Base-by-base conservation (phyloP, 2,888 invertebrate species). In the Actias luna region DNA sequence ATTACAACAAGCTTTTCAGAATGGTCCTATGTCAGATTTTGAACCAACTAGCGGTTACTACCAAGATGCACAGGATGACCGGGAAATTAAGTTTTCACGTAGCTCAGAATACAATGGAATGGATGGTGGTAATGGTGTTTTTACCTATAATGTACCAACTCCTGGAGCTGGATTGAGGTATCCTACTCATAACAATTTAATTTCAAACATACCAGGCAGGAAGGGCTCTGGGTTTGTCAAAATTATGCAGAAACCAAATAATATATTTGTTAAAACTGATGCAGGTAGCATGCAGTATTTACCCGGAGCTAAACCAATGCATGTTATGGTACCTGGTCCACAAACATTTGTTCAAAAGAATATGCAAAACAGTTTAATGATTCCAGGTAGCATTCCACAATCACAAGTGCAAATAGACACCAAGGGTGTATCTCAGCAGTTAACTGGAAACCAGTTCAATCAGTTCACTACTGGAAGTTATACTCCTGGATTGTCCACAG, bases 331-430 rank as follows among this genome's bases (percentile, higher is more conserved):
- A 67, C 83, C 89, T 1, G 73, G 84, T 46, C 65, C 87, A 62
- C 87, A 90, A 29, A 76, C 88, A 57, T 91, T 87, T 81, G 83
- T 89, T n/a, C 92, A 90, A 67, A 92, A 91, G 67, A 90, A 87
- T 83, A 74, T 88, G 33, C 91, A 89, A 67, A 91, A 86, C 65
- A 92, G 85, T 67, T 84, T 91, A 84, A 84, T 92, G 31, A 74
- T 92, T 80, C 73, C 89, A n/a, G 80, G 87, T n/a, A 83, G 76
- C 63, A 66, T 87, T 62, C 82, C 87, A 33, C 76, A 78, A 59
- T 67, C 81, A 22, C 83, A 83, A 67, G 75, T 85, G 60, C 76
- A 78, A 58, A 71, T 88, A 58, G 83, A 88, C 58, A 68, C 79
- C 31, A 90, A 90, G 74, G 67, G 73, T 36, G 72, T 80, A 63